These are phyloP conservation scores for Thalassoma bifasciatum DNA, from an alignment of 2,113 vertebrate genomes.

Conservation along the genomic window DNA sequence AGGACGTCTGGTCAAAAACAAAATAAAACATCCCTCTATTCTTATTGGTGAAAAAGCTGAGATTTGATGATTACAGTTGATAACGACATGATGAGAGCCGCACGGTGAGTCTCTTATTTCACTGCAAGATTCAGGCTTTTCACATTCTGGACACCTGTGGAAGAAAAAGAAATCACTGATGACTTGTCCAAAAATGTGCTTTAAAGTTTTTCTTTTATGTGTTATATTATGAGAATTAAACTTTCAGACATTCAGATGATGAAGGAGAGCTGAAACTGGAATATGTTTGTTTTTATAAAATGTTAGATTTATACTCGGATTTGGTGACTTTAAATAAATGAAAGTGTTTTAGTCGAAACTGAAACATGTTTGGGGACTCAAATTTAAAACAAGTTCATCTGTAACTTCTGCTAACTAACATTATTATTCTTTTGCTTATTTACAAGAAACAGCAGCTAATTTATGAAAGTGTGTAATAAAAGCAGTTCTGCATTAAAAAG, in stretches of 20 bases:
- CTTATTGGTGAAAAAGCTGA: constrained; percentile 26
- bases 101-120: constrained; percentile 19
- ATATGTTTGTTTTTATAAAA: no score
- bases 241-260: no score
- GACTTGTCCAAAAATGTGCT: background rate
- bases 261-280: no score
- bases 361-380: background rate
- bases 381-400: background rate
- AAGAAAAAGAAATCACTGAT: constrained; percentile 35
- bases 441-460: no score
- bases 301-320: no score
- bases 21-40: constrained; percentile 4
- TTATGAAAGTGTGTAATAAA: background rate
- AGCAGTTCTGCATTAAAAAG: background rate
- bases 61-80: constrained; percentile 19
- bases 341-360: no score
- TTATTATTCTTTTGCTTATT: background rate
- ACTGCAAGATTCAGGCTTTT: constrained; percentile 28
- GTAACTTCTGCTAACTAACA: background rate
- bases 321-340: no score
- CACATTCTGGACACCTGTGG: constrained; percentile 68
- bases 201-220: background rate
- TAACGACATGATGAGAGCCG: background rate
- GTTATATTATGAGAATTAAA: background rate
- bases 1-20: constrained; percentile 38